Base-by-base conservation (phyloP, 2,888 invertebrate species). In the Odontothrips loti region DNA sequence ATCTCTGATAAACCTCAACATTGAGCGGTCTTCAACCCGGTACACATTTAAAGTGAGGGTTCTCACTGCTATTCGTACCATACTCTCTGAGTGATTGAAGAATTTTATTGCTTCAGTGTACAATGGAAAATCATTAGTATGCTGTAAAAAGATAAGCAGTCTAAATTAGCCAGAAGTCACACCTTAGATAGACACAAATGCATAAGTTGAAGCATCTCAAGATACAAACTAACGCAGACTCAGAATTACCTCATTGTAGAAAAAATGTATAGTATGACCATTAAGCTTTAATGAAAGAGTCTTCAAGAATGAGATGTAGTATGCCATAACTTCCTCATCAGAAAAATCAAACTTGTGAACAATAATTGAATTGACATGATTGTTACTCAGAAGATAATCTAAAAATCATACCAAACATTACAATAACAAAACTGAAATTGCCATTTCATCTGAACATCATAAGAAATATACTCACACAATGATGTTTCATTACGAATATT, bases 321-420 rank as follows among this genome's bases (percentile, higher is more conserved):
- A 99, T 1, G 99, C 98, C 97, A 99, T 98, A 80, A 99, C 98
- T 90, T 99, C 99, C 88, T 99, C 99, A 88, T 99, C 99, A 4
- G 97, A 97, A 87, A 99, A 98, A 88, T 99, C 99, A 90, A 99
- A 99, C 89, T 98, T 98, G 89, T 99, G 99, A 81, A 98, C 96
- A 87, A 99, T 99, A 86, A 99, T 99, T 80, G 97, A 97, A 89
- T 99, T 99, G 68, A 99, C 98, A 89, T 99, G 99, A 88, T 99
- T 99, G 89, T 99, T 99, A 86, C 99, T 99, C 82, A 99, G 90
- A 81, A 99, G 90, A 88, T 99, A 99, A 93, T 99, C 99, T 98
- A 90, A 84, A 27, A 75, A 9, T 27, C 27, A 23, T 75, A 27
- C 2, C 34, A 43, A 43, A 43, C 1, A 27, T 75, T 1, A 15